These are phyloP conservation scores for Psophia crepitans DNA, from an alignment of 2,113 vertebrate genomes.

Conservation along the genomic window DNA sequence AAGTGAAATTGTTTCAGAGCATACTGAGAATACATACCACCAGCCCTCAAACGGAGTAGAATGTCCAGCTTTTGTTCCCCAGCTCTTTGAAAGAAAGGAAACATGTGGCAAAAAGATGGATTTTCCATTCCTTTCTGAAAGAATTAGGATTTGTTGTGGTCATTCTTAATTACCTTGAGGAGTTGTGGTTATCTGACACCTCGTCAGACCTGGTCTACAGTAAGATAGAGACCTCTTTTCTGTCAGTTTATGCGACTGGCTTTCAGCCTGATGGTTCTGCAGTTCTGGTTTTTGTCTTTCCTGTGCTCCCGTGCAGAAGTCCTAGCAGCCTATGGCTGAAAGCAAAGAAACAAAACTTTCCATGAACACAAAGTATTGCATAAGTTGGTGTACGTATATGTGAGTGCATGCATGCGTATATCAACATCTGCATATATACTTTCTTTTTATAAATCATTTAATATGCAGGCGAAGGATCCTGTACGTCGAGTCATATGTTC, in stretches of 20 bases:
- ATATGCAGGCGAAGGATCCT: neutral
- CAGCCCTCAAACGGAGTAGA: neutral
- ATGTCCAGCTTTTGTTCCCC: neutral
- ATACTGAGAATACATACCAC: neutral
- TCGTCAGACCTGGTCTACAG: accelerated
- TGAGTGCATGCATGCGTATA: accelerated
- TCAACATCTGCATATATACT: neutral
- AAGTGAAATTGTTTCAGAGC: neutral
- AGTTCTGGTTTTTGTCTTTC: neutral
- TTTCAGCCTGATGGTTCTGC: neutral
- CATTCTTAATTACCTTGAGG: neutral
- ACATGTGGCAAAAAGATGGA: neutral
- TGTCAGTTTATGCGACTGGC: neutral
- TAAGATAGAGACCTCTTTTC: neutral
- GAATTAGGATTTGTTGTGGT: neutral
- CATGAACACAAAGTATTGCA: neutral
- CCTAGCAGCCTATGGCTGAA: neutral
- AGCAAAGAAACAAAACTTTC: neutral
- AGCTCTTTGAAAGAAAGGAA: neutral
- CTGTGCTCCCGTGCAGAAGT: neutral
- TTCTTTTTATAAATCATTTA: neutral
- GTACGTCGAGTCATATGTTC: neutral
- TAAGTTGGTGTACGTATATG: neutral
- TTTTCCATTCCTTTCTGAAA: neutral
- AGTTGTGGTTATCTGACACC: neutral